Percentiles rank a stretch among this genome's conserved stretches.
Conservation (phyloP, 2,113 vertebrate genomes). For the Eonycteris spelaea region DNA sequence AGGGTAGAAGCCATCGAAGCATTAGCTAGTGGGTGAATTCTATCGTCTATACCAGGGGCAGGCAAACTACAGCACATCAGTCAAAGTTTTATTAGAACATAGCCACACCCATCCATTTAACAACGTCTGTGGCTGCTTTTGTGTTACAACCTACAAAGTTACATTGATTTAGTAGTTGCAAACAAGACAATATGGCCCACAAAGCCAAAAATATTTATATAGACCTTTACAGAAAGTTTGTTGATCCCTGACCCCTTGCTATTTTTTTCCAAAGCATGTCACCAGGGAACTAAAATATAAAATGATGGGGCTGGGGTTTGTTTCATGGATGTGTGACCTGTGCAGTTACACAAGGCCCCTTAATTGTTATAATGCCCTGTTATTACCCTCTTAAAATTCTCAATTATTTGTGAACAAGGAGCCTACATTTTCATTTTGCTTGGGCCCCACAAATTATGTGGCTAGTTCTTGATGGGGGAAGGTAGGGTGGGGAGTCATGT, state of each 20-base stretch:
- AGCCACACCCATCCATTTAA: background rate
- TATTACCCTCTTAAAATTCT: background rate
- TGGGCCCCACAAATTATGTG: background rate
- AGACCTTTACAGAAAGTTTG: background rate
- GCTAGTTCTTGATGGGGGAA: background rate
- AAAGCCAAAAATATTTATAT: background rate
- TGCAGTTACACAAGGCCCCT: too few species aligned
- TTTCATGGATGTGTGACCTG: background rate
- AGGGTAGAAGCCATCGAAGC: background rate
- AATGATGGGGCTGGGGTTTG: background rate
- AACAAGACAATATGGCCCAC: background rate
- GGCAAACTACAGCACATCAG: background rate
- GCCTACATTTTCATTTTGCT: background rate
- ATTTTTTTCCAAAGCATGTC: background rate
- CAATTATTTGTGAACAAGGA: background rate
- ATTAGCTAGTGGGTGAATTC: background rate
- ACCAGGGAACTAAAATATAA: background rate
- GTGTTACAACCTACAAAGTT: background rate
- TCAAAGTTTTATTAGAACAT: background rate
- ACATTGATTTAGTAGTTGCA: background rate
- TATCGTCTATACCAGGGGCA: background rate
- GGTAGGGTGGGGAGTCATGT: background rate
- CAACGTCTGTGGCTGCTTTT: background rate
- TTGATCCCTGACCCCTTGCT: background rate
- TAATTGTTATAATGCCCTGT: background rate